Percentiles rank a stretch among this genome's conserved stretches.
Conservation (phyloP, 2,113 vertebrate species). For the Archocentrus centrarchus region DNA sequence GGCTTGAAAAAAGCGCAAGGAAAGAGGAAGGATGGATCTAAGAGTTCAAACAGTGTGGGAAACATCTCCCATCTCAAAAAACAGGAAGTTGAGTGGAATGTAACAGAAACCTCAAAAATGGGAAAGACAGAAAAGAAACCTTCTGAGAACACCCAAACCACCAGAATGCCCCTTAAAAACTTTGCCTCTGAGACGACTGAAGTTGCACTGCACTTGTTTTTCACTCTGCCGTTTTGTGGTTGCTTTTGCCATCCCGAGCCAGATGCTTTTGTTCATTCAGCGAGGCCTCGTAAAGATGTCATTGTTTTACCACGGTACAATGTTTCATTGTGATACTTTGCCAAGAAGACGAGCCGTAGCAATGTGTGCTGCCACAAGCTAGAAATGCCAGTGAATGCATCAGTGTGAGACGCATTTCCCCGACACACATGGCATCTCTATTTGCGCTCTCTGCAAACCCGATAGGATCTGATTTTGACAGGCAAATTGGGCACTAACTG, state of each 20-base stretch:
- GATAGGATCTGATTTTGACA: slow-evolving; percentile 59
- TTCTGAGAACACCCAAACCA: slow-evolving; percentile 59
- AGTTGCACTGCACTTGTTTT: slow-evolving; percentile 59
- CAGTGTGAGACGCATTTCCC: slow-evolving; percentile 45
- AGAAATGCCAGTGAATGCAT: slow-evolving; percentile 56
- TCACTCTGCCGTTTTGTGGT: slow-evolving; percentile 57
- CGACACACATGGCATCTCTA: slow-evolving; percentile 37
- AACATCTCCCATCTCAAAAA: slow-evolving; percentile 71
- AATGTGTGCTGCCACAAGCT: slow-evolving; percentile 32
- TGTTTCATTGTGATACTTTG: slow-evolving; percentile 70
- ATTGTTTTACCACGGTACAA: slow-evolving; percentile 72
- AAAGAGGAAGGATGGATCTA: slow-evolving; percentile 46
- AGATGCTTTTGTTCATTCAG: slow-evolving; percentile 78
- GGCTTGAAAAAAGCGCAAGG: slow-evolving; percentile 18
- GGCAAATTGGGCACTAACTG: slow-evolving; percentile 69
- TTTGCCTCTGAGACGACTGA: slow-evolving; percentile 33
- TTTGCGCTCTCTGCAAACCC: slow-evolving; percentile 56
- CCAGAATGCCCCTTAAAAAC: slow-evolving; percentile 51
- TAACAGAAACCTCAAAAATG: slow-evolving; percentile 70
- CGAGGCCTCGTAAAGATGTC: slow-evolving; percentile 69
- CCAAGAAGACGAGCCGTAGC: slow-evolving; percentile 46
- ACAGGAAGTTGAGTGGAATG: slow-evolving; percentile 76
- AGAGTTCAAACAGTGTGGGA: slow-evolving; percentile 75
- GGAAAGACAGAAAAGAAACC: slow-evolving; percentile 55
- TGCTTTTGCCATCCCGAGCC: slow-evolving; percentile 65